Evolutionary conservation across 2,113 vertebrate species (phyloP).

Genomic region (Megalops atlanticus): DNA sequence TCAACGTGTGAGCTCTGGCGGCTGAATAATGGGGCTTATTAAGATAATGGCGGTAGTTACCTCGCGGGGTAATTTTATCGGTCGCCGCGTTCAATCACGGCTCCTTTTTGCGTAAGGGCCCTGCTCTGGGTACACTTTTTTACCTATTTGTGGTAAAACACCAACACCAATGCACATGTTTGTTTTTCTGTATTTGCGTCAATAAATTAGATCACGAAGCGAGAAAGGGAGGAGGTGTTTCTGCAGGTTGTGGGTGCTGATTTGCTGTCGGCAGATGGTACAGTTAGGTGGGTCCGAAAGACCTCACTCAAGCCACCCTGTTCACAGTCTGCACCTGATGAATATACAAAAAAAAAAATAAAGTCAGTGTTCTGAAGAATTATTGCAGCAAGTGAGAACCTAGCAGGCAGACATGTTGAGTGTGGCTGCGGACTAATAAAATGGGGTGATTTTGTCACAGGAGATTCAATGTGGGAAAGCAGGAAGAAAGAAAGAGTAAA

Average conservation of each 20-base stretch:
- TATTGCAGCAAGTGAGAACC: too few species aligned
- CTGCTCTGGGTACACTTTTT: background rate
- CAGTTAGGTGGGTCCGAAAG: background rate
- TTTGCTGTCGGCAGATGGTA: background rate
- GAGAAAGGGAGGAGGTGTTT: background rate
- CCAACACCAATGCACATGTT: background rate
- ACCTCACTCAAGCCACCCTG: too few species aligned
- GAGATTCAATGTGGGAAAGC: too few species aligned
- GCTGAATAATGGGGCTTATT: slow-evolving; percentile 35
- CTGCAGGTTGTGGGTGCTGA: too few species aligned
- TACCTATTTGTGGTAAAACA: background rate
- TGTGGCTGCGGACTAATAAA: too few species aligned
- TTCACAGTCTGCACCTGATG: too few species aligned
- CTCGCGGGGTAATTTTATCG: slow-evolving; percentile 27
- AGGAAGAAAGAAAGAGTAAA: too few species aligned
- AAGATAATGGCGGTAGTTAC: slow-evolving; percentile 37
- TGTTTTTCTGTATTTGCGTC: background rate
- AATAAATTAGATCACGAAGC: background rate
- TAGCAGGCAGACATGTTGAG: too few species aligned
- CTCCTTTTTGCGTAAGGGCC: background rate
- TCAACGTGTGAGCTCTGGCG: slow-evolving; percentile 18
- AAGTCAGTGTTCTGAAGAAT: too few species aligned
- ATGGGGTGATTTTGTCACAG: too few species aligned
- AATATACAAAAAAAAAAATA: too few species aligned
- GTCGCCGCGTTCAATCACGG: slow-evolving; percentile 6